phyloP scores from a whole-genome alignment of 92 coral and sea anemone species.

The Ricordea florida region DNA sequence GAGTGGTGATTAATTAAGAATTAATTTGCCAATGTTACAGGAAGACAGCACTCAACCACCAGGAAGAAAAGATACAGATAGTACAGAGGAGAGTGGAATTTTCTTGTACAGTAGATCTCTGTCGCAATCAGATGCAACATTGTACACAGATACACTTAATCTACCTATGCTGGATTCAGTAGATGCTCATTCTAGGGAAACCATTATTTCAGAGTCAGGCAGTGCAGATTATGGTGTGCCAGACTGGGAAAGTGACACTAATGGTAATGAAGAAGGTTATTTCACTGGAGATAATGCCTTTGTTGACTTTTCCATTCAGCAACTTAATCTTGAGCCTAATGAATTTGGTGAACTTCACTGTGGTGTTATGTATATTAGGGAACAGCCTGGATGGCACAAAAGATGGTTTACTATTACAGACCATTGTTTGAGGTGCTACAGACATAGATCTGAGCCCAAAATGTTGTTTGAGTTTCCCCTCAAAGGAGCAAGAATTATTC shows the following conservation, averaged over 20 bases:
- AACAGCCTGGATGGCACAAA: constrained; percentile 90
- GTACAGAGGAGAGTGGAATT: constrained; percentile 76
- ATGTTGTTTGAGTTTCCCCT: constrained; percentile 87
- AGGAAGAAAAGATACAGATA: constrained; percentile 63
- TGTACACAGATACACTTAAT: constrained; percentile 6
- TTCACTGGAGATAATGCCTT: constrained; percentile 79
- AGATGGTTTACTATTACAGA: constrained; percentile 77
- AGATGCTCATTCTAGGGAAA: constrained; percentile 51
- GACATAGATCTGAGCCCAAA: constrained; percentile 72
- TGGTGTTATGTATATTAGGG: constrained; percentile 76
- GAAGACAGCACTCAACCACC: not conserved
- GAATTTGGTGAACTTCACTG: constrained; percentile 72
- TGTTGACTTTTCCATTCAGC: constrained; percentile 54
- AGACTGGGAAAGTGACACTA: constrained; percentile 67
- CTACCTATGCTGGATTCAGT: constrained; percentile 51
- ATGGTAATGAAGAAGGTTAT: constrained; percentile 77
- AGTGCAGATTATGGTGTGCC: constrained; percentile 58
- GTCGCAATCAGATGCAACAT: constrained; percentile 51
- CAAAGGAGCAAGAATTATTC: constrained; percentile 65
- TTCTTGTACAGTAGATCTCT: constrained; percentile 40
- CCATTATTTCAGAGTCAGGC: constrained; percentile 65
- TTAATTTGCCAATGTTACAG: not conserved
- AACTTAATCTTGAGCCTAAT: constrained; percentile 67
- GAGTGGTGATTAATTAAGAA: too few species aligned
- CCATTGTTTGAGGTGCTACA: constrained; percentile 75